These are phyloP conservation scores for Calonectris borealis DNA, from an alignment of 2,113 vertebrate species.

Conservation along the genomic window DNA sequence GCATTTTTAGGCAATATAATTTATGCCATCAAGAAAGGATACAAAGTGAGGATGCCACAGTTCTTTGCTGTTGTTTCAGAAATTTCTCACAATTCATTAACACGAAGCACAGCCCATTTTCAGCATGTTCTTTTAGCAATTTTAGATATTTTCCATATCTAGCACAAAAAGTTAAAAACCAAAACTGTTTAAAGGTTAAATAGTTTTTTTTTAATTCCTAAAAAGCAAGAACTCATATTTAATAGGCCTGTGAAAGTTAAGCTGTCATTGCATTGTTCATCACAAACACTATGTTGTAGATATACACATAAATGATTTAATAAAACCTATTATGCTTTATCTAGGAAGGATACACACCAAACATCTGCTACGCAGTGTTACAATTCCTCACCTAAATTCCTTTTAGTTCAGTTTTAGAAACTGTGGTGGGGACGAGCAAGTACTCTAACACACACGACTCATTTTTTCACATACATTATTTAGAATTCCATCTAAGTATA, in stretches of 20 bases:
- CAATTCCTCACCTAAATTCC: neutral
- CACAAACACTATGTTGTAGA: neutral
- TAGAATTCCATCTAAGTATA: neutral
- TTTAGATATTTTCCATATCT: conserved; percentile 87
- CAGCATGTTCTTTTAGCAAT: conserved; percentile 77
- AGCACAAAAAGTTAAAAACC: neutral
- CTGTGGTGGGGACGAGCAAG: neutral
- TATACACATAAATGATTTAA: neutral
- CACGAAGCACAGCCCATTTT: conserved; percentile 75
- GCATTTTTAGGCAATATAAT: neutral
- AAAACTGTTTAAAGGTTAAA: neutral
- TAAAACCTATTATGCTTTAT: neutral
- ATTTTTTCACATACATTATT: neutral
- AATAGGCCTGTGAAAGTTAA: neutral
- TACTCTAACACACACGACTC: fast-evolving
- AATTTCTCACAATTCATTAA: conserved; percentile 81
- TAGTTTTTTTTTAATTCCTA: neutral
- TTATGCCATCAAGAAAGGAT: conserved; percentile 78
- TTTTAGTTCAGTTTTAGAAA: neutral
- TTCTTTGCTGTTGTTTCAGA: conserved; percentile 78
- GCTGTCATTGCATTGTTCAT: neutral
- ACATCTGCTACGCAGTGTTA: neutral
- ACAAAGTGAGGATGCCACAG: conserved; percentile 77
- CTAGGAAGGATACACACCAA: neutral
- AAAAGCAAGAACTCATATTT: neutral